phyloP scores from a whole-genome alignment of 2,113 vertebrate species.

The Chamaetylas fuelleborni region DNA sequence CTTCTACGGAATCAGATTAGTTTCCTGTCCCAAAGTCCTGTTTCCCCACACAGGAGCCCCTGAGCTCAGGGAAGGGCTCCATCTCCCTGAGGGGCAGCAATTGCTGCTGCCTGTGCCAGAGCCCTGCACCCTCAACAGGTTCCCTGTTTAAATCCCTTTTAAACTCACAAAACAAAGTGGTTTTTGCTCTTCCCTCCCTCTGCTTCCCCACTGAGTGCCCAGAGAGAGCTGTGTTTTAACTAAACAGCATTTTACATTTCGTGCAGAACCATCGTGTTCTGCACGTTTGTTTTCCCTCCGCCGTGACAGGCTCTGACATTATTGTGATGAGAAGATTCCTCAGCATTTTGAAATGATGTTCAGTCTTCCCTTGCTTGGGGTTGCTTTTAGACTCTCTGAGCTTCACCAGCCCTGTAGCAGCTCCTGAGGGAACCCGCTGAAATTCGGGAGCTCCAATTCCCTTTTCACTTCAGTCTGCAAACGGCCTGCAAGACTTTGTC shows the following conservation, averaged over 20 bases:
- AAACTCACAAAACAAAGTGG: background rate
- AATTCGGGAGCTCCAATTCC: background rate
- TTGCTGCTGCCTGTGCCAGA: background rate
- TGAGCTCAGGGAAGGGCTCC: background rate
- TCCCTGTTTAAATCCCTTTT: background rate
- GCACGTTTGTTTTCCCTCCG: slow-evolving; percentile 15
- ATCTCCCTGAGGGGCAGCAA: background rate
- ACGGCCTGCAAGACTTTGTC: background rate
- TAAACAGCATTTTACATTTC: slow-evolving; percentile 27
- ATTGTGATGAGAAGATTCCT: slow-evolving; percentile 65
- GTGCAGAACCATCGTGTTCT: background rate
- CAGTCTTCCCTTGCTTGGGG: background rate
- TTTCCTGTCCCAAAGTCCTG: too few species aligned
- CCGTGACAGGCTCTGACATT: slow-evolving; percentile 52
- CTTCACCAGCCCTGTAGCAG: background rate
- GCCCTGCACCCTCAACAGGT: background rate
- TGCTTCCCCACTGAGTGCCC: background rate
- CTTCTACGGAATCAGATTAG: too few species aligned
- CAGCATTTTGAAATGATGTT: background rate
- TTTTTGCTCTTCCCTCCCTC: background rate
- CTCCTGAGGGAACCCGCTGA: background rate
- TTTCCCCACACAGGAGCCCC: background rate
- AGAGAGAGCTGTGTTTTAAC: slow-evolving; percentile 60
- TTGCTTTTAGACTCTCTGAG: background rate
- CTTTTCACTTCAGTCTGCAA: background rate